Evolutionary conservation across 2,888 invertebrate species (phyloP).

Genomic region (Andrena minutula): DNA sequence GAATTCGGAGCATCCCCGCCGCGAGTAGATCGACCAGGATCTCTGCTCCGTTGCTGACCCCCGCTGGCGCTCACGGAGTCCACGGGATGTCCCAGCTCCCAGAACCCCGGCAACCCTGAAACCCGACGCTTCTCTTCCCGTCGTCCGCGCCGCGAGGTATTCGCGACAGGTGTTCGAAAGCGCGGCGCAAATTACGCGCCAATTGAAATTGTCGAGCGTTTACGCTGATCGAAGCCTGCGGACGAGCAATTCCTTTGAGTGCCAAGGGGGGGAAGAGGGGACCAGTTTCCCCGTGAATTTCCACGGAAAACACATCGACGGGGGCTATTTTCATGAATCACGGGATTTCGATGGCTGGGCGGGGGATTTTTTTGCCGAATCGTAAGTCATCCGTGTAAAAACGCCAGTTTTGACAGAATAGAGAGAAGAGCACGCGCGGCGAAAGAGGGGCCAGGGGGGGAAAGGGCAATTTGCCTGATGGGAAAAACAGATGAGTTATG

Average conservation of each 20-base stretch:
- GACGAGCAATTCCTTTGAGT: neutral
- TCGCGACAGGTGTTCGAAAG: slow-evolving; percentile 17
- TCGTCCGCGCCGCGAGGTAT: slow-evolving; percentile 5
- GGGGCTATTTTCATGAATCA: slow-evolving; percentile 61
- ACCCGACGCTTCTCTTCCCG: slow-evolving; percentile 5
- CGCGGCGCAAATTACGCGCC: neutral
- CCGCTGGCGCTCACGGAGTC: slow-evolving; percentile 46
- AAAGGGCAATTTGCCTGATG: slow-evolving; percentile 68
- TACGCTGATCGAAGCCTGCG: neutral
- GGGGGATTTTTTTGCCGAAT: slow-evolving; percentile 20
- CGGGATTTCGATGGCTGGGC: slow-evolving; percentile 45
- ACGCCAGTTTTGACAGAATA: slow-evolving; percentile 57
- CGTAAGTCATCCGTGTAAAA: slow-evolving; percentile 65
- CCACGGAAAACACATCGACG: neutral
- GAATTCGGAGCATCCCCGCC: slow-evolving; percentile 75
- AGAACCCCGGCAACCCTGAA: slow-evolving; percentile 42
- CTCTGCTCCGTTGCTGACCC: slow-evolving; percentile 59
- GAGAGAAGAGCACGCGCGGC: slow-evolving; percentile 28
- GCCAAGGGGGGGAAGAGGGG: neutral
- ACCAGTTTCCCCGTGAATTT: neutral
- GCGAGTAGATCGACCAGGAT: slow-evolving; percentile 62
- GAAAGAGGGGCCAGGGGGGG: slow-evolving; percentile 2
- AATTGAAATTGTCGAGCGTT: neutral
- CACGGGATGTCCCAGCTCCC: slow-evolving; percentile 44
- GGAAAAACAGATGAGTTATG: slow-evolving; percentile 71